Conservation (phyloP, 2,113 vertebrate species). For the Felis catus region F.catus_Fca126_mat1.0 CM031413.1:127293501-127294000, state of each 20-base stretch:
- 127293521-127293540: too few species aligned
- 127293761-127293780: accelerated
- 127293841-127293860: background rate
- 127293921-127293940: background rate
- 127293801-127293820: background rate
- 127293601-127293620: background rate
- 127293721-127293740: background rate
- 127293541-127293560: background rate
- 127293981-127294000: background rate
- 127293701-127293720: background rate
- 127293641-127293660: background rate
- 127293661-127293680: background rate
- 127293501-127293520: background rate
- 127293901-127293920: background rate
- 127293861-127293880: background rate
- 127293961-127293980: background rate
- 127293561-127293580: background rate
- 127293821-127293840: background rate
- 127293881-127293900: background rate
- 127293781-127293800: background rate
- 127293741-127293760: background rate
- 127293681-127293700: background rate
- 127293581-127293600: background rate
- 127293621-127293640: background rate
- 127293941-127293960: background rate